phyloP scores from a whole-genome alignment of 2,113 vertebrate genomes.

The Malurus elegans region DNA sequence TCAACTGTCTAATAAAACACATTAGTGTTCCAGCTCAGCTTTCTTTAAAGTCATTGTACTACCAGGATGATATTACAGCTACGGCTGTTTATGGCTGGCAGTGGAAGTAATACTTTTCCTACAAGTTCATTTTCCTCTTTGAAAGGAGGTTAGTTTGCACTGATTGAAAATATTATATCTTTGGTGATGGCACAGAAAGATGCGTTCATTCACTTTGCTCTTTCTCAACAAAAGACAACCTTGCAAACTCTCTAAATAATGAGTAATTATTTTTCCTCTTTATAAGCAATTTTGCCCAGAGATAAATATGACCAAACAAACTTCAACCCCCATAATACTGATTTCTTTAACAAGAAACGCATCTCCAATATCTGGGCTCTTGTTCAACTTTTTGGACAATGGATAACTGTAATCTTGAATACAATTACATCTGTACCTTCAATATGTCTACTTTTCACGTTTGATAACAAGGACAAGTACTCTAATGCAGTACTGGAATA shows the following conservation, averaged over 20 bases:
- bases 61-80: not conserved
- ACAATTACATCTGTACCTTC: not conserved
- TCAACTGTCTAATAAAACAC: not conserved
- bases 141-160: not conserved
- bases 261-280: not conserved
- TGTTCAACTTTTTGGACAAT: not conserved
- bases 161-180: not conserved
- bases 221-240: not conserved
- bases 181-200: not conserved
- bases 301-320: not conserved
- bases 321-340: rapidly evolving
- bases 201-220: not conserved
- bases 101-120: not conserved
- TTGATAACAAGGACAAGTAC: not conserved
- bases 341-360: not conserved
- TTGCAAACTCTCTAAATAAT: not conserved
- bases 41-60: not conserved
- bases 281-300: not conserved
- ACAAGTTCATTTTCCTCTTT: not conserved
- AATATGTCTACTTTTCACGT: not conserved
- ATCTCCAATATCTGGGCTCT: not conserved
- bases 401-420: not conserved
- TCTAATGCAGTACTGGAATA: not conserved
- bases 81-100: not conserved
- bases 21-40: not conserved